Conservation (phyloP, 2,888 invertebrate species). For the Augiades crinisus region DNA sequence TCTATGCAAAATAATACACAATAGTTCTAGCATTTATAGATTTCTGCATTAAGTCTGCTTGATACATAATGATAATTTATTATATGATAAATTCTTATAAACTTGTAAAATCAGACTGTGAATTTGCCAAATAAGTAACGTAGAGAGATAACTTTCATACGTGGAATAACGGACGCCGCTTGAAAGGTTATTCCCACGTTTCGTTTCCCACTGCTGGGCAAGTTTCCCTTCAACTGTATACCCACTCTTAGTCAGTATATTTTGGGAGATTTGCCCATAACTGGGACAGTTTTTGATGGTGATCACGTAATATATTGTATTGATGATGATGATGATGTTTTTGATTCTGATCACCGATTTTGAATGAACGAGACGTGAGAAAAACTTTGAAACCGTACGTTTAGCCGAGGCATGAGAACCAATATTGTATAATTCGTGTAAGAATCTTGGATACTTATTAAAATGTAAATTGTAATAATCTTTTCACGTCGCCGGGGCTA, state of each 20-base stretch:
- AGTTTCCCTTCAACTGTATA: too few relatives aligned
- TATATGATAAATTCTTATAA: not conserved
- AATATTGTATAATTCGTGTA: conserved; percentile 9
- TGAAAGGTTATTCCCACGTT: too few relatives aligned
- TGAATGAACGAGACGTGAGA: too few relatives aligned
- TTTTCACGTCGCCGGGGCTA: not conserved
- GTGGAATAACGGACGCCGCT: too few relatives aligned
- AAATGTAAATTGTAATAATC: conserved; percentile 1
- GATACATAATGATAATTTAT: conserved; percentile 11
- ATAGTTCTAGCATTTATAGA: conserved; percentile 12
- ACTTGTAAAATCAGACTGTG: conserved; percentile 36
- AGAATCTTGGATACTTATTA: conserved; percentile 5
- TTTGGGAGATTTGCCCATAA: too few relatives aligned
- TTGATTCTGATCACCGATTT: too few relatives aligned
- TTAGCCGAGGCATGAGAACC: conserved; percentile 7
- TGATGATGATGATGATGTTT: too few relatives aligned
- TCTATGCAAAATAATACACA: not conserved
- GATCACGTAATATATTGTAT: too few relatives aligned
- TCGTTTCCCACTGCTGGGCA: too few relatives aligned
- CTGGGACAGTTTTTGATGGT: too few relatives aligned
- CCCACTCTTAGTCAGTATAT: too few relatives aligned
- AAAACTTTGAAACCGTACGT: too few relatives aligned
- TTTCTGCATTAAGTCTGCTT: conserved; percentile 22
- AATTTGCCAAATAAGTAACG: conserved; percentile 38
- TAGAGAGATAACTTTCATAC: conserved; percentile 1